Evolutionary conservation across 2,888 invertebrate species (phyloP).

Genomic region (Caenorhabditis sp.): DNA sequence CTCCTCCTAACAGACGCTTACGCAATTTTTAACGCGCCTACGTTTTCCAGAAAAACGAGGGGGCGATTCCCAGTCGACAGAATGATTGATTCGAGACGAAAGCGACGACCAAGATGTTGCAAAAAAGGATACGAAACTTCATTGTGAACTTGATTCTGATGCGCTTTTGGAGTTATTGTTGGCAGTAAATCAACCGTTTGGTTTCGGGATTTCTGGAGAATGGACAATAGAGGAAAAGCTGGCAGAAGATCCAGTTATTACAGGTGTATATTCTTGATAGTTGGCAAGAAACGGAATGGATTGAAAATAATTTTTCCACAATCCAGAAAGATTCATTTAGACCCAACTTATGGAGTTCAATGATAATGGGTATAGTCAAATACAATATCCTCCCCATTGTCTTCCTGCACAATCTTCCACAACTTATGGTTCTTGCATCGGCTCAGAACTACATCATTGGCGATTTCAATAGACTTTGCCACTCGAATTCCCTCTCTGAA

Average conservation of each 20-base stretch:
- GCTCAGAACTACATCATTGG: background rate
- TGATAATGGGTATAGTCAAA: conserved; percentile 14
- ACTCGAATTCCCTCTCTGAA: conserved; percentile 27
- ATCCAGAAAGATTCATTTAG: no score
- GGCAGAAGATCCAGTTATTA: conserved; percentile 19
- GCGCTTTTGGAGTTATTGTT: conserved; percentile 29
- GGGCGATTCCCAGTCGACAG: conserved; percentile 27
- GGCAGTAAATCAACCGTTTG: conserved; percentile 33
- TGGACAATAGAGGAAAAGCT: background rate
- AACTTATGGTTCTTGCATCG: conserved; percentile 7
- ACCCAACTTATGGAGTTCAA: no score
- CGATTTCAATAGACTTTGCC: conserved; percentile 20
- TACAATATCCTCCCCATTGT: background rate
- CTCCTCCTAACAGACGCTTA: conserved; percentile 14
- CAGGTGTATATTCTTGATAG: background rate
- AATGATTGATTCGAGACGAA: conserved; percentile 56
- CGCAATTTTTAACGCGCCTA: conserved; percentile 56
- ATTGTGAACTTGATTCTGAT: conserved; percentile 38
- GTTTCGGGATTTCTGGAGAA: conserved; percentile 8
- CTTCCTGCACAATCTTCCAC: conserved; percentile 13
- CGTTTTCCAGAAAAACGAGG: conserved; percentile 21
- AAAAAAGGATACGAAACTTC: conserved; percentile 26
- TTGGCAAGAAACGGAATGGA: background rate
- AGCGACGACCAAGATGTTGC: conserved; percentile 47
- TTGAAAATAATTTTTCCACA: background rate